Percentiles rank a stretch among this genome's conserved stretches.
phyloP scores from a whole-genome alignment of 2,888 invertebrate genomes.

The Gortyna flavago region DNA sequence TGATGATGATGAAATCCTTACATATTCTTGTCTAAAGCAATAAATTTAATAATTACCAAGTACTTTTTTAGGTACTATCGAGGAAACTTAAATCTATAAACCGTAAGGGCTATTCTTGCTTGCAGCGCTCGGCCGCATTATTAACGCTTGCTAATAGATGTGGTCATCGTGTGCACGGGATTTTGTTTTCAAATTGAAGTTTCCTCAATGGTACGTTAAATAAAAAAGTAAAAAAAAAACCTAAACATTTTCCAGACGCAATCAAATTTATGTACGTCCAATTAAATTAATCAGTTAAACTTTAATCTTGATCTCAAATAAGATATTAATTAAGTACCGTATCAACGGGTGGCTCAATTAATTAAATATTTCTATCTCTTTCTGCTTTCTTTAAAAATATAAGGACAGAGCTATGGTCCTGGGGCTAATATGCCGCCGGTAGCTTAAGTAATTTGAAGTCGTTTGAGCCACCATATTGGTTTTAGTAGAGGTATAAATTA shows the following conservation, averaged over 20 bases:
- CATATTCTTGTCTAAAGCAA: not conserved
- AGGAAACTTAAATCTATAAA: no score
- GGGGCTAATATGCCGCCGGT: constrained; percentile 55
- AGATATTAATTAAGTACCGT: constrained; percentile 65
- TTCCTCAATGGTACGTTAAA: not conserved
- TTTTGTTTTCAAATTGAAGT: no score
- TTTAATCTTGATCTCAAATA: constrained; percentile 59
- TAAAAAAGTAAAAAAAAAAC: constrained; percentile 5
- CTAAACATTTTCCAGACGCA: constrained; percentile 32
- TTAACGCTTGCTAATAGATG: no score
- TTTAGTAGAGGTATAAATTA: constrained; percentile 54
- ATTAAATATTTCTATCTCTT: constrained; percentile 59
- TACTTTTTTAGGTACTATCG: not conserved
- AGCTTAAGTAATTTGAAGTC: constrained; percentile 74
- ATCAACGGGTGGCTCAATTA: constrained; percentile 81
- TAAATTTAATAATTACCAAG: not conserved
- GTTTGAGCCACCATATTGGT: constrained; percentile 70
- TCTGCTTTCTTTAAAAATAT: constrained; percentile 42
- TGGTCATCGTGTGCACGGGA: no score
- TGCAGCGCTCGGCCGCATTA: no score
- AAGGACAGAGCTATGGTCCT: constrained; percentile 52
- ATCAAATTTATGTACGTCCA: constrained; percentile 51
- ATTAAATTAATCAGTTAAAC: constrained; percentile 62
- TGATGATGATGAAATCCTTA: no score
- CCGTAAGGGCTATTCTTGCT: no score